Base-by-base conservation (phyloP, 2,888 invertebrate genomes). In the Chrysina gloriosa region DNA sequence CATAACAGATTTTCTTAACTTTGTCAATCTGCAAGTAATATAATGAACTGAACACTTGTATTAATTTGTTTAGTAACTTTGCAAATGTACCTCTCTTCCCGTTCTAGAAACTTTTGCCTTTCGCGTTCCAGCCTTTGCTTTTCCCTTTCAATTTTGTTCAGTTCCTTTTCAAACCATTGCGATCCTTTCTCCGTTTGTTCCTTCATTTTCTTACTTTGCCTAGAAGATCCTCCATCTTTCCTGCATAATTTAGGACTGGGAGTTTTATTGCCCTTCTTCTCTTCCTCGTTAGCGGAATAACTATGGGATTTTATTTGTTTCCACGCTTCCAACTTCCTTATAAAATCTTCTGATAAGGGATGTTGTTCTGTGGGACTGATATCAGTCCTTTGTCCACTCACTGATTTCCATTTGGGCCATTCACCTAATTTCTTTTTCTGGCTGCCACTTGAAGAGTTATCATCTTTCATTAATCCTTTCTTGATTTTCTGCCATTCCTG, bases 271-370 rank as follows among this genome's bases (percentile, higher is more conserved):
- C 65, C 71, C 61, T 70, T 71, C 9, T 73, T 72, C 4, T 70
- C 70, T 5, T 74, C 71, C 6, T 75, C 70, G 21, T 69, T 68
- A 4, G 69, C 68, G n/a, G 63, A 63, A 6, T 72, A 70, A 11
- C 73, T 73, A 29, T 86, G 85, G 47, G 89, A 86, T 79, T 93
- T 93, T 79, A 92, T 89, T 71, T 88, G 89, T 77, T 92, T 93
- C 95, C 95, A 95, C 83, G 92, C 92, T 77, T 94, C 92, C 84
- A 95, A 87, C 84, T 92, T 94, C 77, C 90, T 91, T 31, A 91
- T 86, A 79, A 95, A 95, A 76, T 95, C 95, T 69, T 94, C 92
- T 19, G 92, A 91, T 7, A 94, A 84, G 72, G 90, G 90, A 72
- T 89, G 86, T 67, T 88, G 85, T 19, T 89, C 90, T 0, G 89